Evolutionary conservation across 2,113 vertebrate genomes (phyloP), one percentile per base, ranked within the genome.

Genomic region (Hyaena hyaena): DNA sequence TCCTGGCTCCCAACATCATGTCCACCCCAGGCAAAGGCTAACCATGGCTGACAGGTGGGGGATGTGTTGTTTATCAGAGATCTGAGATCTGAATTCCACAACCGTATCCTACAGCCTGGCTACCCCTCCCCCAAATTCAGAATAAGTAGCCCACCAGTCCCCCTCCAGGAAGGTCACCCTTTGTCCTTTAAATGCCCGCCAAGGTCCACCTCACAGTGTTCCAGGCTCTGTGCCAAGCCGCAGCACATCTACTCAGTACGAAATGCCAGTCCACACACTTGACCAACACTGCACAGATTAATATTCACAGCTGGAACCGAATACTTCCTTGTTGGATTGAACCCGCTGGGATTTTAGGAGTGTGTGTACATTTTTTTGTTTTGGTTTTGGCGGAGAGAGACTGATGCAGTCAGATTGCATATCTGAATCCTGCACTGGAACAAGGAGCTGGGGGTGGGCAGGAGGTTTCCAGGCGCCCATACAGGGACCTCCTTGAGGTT

Each of bases 341-440:
- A 83, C 24, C 77, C 69, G 53, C 94, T 63, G 69, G 92, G 61
- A 45, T 58, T 71, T 88, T 69, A 90, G 31, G 11, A 48, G 31
- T 12, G n/a, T n/a, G 14, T 71, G 68, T 61, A n/a, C 12, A 19
- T 39, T 69, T 85, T 85, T 63, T 74, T 12, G 23, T 48, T 88
- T 88, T 55, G 8, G 7, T 76, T 88, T 43, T 58, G n/a, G 35
- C 43, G 12, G 14, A 55, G 55, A 65, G 24, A 71, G 61, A 48
- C 24, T 3, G 45, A 5, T 26, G 35, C 15, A 4, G 10, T 74
- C 58, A n/a, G 28, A n/a, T 1, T 35, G 53, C 58, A 1, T 31
- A 24, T 55, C 71, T 80, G 86, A 82, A 74, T 16, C 14, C 48
- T 45, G 2, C 2, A 4, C 12, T 5, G 1, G 24, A 50, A 65